phyloP scores from a whole-genome alignment of 1,140 invertebrate species.

The Dreissena rostriformis region DNA sequence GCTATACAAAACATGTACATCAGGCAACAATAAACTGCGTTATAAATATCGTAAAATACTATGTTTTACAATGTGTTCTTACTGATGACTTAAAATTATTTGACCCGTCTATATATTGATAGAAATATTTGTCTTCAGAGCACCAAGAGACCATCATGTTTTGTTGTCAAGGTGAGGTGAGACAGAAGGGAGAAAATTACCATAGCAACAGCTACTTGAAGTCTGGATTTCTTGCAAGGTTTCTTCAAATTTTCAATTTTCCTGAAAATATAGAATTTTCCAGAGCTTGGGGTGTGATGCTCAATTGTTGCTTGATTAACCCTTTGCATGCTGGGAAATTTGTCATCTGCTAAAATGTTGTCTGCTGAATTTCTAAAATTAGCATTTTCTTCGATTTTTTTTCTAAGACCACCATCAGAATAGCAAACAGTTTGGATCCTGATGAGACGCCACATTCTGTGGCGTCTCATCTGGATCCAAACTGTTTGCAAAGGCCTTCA shows the following conservation, averaged over 20 bases:
- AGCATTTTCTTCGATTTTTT: too few species aligned
- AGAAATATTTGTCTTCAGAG: background rate
- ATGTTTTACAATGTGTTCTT: background rate
- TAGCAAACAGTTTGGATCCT: too few species aligned
- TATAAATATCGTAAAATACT: background rate
- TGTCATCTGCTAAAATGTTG: too few species aligned
- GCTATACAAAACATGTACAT: background rate
- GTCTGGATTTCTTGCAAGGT: conserved; percentile 17
- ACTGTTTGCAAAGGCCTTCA: too few species aligned
- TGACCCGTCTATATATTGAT: too few species aligned
- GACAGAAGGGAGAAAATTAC: background rate
- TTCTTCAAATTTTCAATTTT: background rate
- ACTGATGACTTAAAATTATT: background rate
- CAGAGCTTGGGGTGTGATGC: background rate
- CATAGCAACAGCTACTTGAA: conserved; percentile 19
- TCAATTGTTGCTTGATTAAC: background rate
- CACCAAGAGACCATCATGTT: background rate
- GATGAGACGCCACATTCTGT: too few species aligned
- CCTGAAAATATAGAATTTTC: background rate
- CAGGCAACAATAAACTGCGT: background rate
- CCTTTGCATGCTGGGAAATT: too few species aligned
- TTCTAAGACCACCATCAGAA: too few species aligned
- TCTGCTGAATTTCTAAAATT: too few species aligned
- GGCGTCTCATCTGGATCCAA: too few species aligned
- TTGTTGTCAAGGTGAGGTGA: conserved; percentile 12